phyloP scores from a whole-genome alignment of 1,140 invertebrate species.

The Pantala flavescens region DNA sequence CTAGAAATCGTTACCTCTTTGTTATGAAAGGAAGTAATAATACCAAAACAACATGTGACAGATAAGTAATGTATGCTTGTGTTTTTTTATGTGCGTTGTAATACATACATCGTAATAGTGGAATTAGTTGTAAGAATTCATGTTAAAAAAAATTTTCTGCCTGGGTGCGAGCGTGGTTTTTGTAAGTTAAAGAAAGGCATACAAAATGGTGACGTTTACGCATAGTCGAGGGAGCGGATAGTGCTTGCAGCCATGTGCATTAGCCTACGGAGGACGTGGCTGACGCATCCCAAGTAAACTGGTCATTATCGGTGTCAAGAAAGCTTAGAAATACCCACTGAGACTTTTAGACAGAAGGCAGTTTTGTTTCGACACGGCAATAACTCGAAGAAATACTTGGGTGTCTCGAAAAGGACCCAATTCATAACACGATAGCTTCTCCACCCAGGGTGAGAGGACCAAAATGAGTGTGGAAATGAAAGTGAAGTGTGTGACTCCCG shows the following conservation, averaged over 20 bases:
- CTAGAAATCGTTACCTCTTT: slow-evolving; percentile 22
- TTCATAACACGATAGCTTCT: neutral
- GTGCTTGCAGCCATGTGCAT: too few relatives aligned
- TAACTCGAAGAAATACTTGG: too few relatives aligned
- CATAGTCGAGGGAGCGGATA: too few relatives aligned
- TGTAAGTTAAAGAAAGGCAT: too few relatives aligned
- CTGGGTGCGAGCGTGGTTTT: neutral
- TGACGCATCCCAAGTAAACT: too few relatives aligned
- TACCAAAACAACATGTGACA: slow-evolving; percentile 6
- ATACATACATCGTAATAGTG: slow-evolving; percentile 7
- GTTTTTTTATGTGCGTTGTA: slow-evolving; percentile 10
- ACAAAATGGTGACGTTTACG: too few relatives aligned
- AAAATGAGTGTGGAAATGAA: neutral
- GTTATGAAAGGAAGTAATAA: slow-evolving; percentile 22
- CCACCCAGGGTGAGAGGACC: neutral
- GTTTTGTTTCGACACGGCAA: too few relatives aligned
- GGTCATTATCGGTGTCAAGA: too few relatives aligned
- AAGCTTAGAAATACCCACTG: too few relatives aligned
- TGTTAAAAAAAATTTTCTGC: neutral
- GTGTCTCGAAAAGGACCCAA: too few relatives aligned
- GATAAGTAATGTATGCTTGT: slow-evolving; percentile 7
- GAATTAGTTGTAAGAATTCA: neutral
- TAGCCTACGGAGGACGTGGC: too few relatives aligned
- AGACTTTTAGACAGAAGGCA: too few relatives aligned
- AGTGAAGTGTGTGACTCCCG: neutral